Conservation (phyloP, 2,113 vertebrate species). For the Nothobranchius kuhntae region DNA sequence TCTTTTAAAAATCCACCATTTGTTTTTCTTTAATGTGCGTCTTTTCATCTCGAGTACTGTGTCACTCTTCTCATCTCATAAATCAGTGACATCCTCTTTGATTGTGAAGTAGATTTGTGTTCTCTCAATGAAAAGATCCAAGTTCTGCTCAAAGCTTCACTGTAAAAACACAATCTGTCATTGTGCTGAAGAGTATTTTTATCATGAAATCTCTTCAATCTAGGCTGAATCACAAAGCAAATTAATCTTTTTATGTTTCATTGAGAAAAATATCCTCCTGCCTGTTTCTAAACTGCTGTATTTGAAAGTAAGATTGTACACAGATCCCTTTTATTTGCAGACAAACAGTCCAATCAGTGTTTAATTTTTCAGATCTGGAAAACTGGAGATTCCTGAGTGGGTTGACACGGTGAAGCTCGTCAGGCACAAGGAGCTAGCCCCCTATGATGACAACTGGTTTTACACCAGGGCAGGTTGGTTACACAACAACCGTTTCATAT, state of each 20-base stretch:
- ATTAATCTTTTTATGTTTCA: neutral
- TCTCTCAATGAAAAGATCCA: neutral
- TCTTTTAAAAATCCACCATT: neutral
- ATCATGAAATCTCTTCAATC: neutral
- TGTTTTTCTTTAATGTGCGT: neutral
- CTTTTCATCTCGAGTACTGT: neutral
- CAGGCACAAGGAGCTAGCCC: slow-evolving; percentile 86
- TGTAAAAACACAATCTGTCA: slow-evolving; percentile 1
- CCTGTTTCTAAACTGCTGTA: neutral
- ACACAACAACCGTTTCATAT: slow-evolving; percentile 1
- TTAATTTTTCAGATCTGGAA: slow-evolving; percentile 80
- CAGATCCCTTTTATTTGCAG: neutral
- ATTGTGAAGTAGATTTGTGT: neutral
- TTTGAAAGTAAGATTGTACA: neutral
- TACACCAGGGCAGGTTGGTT: slow-evolving; percentile 85
- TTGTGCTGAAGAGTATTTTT: neutral
- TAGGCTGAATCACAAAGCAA: neutral
- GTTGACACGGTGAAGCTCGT: slow-evolving; percentile 87
- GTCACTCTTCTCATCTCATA: neutral
- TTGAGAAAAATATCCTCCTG: neutral
- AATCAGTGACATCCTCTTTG: no score
- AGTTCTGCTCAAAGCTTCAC: neutral
- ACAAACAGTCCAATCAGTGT: neutral
- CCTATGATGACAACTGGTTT: slow-evolving; percentile 84
- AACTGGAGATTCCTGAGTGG: slow-evolving; percentile 87